Base-by-base conservation (phyloP, 2,113 vertebrate genomes). In the Todiramphus saurophagus region DNA sequence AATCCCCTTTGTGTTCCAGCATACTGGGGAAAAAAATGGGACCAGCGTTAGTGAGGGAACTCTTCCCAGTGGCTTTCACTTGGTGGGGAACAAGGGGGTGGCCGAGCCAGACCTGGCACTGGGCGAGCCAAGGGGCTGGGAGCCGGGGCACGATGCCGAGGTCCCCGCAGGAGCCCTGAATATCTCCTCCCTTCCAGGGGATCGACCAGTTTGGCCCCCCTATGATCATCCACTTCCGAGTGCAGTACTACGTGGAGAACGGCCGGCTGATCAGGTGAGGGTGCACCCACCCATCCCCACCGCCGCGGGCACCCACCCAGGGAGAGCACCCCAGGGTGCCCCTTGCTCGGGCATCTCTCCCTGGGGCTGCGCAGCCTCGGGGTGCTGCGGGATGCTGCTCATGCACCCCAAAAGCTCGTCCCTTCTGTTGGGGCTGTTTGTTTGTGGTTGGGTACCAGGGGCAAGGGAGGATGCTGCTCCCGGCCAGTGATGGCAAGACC, bases 201-300 rank as follows among this genome's bases (percentile, higher is more conserved):
- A 99, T 99, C 51, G 99, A 99, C 97, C 99, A 99, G 92, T 99
- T 99, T 89, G 99, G 99, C 9, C 99, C 99, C 16, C 99, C 99
- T 0, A 99, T 99, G 99, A 99, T 99, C 94, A 99, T 99, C 94
- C 99, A 99, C 97, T 99, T 99, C 97, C 98, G 99, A 90, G 99
- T 99, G 92, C 99, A 99, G 97, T 99, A 99, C 97, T 99, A 99
- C 8, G 99, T 99, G 87, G 99, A 99, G 96, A 99, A 99, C 24
- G 99, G 99, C 51, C 97, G 99, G 72, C 93, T 99, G 87, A 99
- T 99, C 97, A 99, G 99, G 99, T 98, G 13, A 93, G 96, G 96
- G 85, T 3, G 18, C 46, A 5, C 53, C 60, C 15, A 50, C n/a
- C 39, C 3, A 0, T 8, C 58, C 58, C 63, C 44, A 11, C 58